Conservation (phyloP, 2,797 vertebrate species). For the Muscicapa striata region DNA sequence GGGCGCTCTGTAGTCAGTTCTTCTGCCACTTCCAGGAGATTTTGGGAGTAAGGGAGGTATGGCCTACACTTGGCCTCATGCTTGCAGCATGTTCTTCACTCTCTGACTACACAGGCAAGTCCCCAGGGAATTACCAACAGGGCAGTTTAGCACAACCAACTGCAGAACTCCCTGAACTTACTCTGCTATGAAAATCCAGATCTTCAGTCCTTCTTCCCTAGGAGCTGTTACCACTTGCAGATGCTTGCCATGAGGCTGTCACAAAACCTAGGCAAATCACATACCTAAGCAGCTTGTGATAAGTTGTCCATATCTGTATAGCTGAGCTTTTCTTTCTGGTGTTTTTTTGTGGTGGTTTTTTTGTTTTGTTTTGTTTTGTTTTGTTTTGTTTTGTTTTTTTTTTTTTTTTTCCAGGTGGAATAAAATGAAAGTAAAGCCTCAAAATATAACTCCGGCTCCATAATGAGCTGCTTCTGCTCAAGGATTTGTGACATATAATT, state of each 20-base stretch:
- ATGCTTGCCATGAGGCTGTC: too few relatives aligned
- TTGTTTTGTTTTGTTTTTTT: too few relatives aligned
- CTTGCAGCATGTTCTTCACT: background rate
- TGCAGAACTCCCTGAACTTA: background rate
- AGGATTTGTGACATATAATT: background rate
- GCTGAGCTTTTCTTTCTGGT: background rate
- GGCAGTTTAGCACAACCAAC: background rate
- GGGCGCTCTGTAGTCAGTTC: background rate
- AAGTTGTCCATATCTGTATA: background rate
- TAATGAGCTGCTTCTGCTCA: background rate
- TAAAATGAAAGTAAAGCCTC: background rate
- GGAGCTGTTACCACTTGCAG: background rate
- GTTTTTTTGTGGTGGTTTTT: too few relatives aligned
- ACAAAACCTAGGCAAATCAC: background rate
- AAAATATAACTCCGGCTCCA: background rate
- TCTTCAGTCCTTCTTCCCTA: background rate
- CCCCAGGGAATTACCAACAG: background rate
- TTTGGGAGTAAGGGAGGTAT: too few relatives aligned
- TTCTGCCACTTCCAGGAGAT: background rate
- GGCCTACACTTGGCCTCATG: rapidly evolving
- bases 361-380: too few relatives aligned
- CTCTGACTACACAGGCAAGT: background rate
- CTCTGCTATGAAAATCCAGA: background rate
- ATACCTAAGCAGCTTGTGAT: too few relatives aligned
- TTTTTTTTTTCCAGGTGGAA: background rate